A percentile compares a stretch with the other conserved stretches of the same genome.
These are phyloP conservation scores for Protobothrops mucrosquamatus DNA, from an alignment of 2,113 vertebrate species.

Conservation along the genomic window DNA sequence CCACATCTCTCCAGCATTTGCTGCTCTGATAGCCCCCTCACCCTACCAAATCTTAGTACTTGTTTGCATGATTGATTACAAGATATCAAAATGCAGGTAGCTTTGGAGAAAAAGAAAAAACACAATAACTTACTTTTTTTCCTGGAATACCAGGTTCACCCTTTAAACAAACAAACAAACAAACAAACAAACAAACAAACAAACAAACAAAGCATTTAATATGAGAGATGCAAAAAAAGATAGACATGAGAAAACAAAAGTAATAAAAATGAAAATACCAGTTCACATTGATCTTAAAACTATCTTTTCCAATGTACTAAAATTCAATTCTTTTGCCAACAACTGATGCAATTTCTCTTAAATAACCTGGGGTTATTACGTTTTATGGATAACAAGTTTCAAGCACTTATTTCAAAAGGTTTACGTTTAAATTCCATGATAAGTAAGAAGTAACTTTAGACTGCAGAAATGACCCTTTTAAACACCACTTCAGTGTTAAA, in stretches of 20 bases:
- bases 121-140: constrained; percentile 55
- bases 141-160: constrained; percentile 66
- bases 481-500: background rate
- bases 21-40: background rate
- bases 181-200: background rate
- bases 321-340: background rate
- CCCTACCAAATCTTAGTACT: background rate
- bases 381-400: background rate
- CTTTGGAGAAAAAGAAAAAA: background rate
- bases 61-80: background rate
- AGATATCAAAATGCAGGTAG: background rate
- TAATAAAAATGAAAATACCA: background rate
- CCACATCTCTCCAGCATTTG: background rate
- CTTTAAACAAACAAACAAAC: constrained; percentile 26
- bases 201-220: background rate
- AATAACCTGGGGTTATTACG: background rate
- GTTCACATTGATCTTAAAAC: background rate
- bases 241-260: background rate
- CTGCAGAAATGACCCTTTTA: background rate
- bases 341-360: background rate
- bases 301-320: background rate
- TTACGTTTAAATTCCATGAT: background rate
- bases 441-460: background rate
- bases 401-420: background rate
- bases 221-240: background rate